Conservation (phyloP, 2,888 invertebrate genomes). For the Doris montereyensis region DNA sequence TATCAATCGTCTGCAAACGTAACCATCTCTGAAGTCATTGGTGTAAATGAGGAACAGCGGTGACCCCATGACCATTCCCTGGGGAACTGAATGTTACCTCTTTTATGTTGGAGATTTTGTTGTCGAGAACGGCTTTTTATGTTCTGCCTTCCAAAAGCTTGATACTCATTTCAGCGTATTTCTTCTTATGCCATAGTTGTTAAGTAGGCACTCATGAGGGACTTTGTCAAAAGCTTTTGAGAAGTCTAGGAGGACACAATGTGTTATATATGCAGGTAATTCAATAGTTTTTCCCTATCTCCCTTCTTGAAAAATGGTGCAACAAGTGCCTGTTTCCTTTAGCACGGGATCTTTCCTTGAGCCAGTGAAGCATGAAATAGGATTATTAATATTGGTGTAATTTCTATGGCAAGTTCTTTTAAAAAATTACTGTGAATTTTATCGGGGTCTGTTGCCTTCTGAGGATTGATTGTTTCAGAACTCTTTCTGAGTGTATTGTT, state of each 20-base stretch:
- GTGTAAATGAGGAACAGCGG: not conserved
- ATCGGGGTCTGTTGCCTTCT: not conserved
- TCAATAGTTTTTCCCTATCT: not conserved
- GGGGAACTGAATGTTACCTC: not conserved
- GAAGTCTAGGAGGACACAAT: constrained; percentile 16
- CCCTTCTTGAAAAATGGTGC: constrained; percentile 35
- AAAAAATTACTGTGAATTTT: not conserved
- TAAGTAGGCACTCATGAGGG: constrained; percentile 22
- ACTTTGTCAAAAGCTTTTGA: constrained; percentile 30
- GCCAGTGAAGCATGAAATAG: not conserved
- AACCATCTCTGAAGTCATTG: too few relatives aligned
- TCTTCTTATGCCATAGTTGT: constrained; percentile 15
- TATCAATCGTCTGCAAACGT: too few relatives aligned
- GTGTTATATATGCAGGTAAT: constrained; percentile 24
- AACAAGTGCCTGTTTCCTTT: constrained; percentile 10
- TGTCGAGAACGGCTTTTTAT: not conserved
- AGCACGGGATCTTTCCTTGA: not conserved
- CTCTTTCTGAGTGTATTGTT: not conserved
- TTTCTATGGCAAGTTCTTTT: constrained; percentile 22
- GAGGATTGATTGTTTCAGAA: not conserved
- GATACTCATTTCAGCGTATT: constrained; percentile 7
- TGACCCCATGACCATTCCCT: not conserved
- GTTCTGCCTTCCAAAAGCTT: not conserved
- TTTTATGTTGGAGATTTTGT: not conserved
- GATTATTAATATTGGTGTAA: not conserved